Conservation (phyloP, 2,888 invertebrate species). For the Trissolcus japonicus region DNA sequence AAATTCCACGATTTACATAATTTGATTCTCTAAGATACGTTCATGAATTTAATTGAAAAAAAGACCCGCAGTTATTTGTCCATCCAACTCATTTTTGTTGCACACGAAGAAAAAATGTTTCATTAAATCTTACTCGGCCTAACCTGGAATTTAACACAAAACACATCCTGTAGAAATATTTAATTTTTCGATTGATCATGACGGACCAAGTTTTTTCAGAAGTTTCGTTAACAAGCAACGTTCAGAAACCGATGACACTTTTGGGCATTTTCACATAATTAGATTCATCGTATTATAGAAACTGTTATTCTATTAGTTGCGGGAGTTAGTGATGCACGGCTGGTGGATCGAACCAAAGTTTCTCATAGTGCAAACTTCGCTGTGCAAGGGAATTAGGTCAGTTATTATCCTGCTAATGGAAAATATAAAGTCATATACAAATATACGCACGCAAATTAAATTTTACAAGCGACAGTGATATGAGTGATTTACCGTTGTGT, state of each 20-base stretch:
- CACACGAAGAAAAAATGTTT: too few species aligned
- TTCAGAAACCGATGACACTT: slow-evolving; percentile 39
- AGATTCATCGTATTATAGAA: slow-evolving; percentile 51
- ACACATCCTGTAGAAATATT: too few species aligned
- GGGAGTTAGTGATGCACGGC: slow-evolving; percentile 40
- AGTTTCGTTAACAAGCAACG: slow-evolving; percentile 22
- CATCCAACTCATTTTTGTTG: too few species aligned
- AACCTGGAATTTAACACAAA: too few species aligned
- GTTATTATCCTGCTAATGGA: slow-evolving; percentile 72
- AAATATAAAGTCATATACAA: slow-evolving; percentile 72
- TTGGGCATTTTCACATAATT: slow-evolving; percentile 47
- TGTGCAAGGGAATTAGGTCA: slow-evolving; percentile 68
- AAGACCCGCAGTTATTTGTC: too few species aligned
- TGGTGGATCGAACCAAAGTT: slow-evolving; percentile 48
- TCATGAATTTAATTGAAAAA: slow-evolving; percentile 5
- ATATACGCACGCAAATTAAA: slow-evolving; percentile 70
- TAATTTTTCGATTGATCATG: too few species aligned
- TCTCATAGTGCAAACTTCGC: slow-evolving; percentile 55
- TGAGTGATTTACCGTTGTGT: slow-evolving; percentile 70
- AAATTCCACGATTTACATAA: slow-evolving; percentile 34
- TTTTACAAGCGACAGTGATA: slow-evolving; percentile 68
- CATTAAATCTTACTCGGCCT: too few species aligned
- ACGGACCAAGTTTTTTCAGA: background rate
- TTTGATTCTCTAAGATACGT: slow-evolving; percentile 10
- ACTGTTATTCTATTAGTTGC: slow-evolving; percentile 54